These are phyloP conservation scores for Chroicocephalus ridibundus DNA, from an alignment of 2,113 vertebrate species.

Conservation along the genomic window DNA sequence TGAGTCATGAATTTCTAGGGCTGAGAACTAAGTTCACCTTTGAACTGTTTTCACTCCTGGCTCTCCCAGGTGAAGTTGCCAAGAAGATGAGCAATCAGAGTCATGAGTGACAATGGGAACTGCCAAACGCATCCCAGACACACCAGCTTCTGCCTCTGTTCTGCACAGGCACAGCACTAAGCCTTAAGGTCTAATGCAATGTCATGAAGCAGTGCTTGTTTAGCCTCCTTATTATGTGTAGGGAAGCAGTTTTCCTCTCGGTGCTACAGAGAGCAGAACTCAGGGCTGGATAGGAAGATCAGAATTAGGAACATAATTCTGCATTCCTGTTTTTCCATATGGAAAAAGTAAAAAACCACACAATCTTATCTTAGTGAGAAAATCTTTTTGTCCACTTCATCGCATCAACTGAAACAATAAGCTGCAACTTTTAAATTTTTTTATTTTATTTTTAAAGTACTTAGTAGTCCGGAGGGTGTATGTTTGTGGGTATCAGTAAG, in stretches of 20 bases:
- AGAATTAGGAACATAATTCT: neutral
- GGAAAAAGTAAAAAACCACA: neutral
- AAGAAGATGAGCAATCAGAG: conserved; percentile 4
- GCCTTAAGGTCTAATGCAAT: neutral
- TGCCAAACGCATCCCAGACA: neutral
- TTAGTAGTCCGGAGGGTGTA: neutral
- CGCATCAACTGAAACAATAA: neutral
- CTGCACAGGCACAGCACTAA: neutral
- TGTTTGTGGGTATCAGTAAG: neutral
- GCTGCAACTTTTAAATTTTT: neutral
- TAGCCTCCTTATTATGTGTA: neutral
- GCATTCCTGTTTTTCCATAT: neutral
- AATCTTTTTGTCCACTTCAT: neutral
- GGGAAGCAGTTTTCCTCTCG: neutral
- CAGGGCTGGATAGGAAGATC: neutral
- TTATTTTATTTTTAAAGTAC: neutral
- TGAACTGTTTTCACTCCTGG: neutral
- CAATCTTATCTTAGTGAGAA: neutral
- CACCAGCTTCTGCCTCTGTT: neutral
- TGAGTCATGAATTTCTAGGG: neutral
- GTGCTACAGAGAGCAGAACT: neutral
- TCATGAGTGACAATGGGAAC: neutral
- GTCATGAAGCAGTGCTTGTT: neutral
- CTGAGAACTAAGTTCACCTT: neutral
- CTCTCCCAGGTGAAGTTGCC: neutral